phyloP scores from a whole-genome alignment of 2,113 vertebrate genomes.

The Gadus chalcogrammus region DNA sequence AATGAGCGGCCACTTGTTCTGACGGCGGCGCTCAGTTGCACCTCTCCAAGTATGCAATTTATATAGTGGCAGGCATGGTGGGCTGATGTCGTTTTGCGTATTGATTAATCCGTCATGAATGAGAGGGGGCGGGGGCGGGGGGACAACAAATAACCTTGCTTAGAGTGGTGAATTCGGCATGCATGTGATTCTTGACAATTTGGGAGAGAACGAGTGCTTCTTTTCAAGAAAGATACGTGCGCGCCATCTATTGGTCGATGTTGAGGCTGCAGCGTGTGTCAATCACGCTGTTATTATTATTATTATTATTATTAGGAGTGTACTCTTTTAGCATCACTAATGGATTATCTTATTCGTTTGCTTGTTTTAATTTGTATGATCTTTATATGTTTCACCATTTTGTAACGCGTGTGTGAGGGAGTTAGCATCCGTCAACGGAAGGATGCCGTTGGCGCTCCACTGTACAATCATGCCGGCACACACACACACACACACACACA shows the following conservation, averaged over 20 bases:
- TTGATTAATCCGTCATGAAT: conserved; percentile 52
- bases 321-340: background rate
- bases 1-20: conserved; percentile 12
- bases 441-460: too few species aligned
- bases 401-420: too few species aligned
- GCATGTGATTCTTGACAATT: conserved; percentile 15
- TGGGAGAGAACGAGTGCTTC: background rate
- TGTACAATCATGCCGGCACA: too few species aligned
- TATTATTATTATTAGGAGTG: background rate
- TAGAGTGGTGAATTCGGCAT: conserved; percentile 39
- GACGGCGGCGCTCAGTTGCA: too few species aligned
- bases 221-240: conserved; percentile 55
- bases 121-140: too few species aligned
- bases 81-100: conserved; percentile 26
- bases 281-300: background rate
- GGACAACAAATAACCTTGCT: conserved; percentile 33
- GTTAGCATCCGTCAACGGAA: too few species aligned
- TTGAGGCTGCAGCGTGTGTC: conserved; percentile 15
- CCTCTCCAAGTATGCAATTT: too few species aligned
- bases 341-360: too few species aligned
- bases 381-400: too few species aligned
- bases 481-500: too few species aligned
- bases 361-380: too few species aligned
- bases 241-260: conserved; percentile 69
- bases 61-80: too few species aligned